Conservation (phyloP, 2,888 invertebrate species). For the Lysandra coridon region DNA sequence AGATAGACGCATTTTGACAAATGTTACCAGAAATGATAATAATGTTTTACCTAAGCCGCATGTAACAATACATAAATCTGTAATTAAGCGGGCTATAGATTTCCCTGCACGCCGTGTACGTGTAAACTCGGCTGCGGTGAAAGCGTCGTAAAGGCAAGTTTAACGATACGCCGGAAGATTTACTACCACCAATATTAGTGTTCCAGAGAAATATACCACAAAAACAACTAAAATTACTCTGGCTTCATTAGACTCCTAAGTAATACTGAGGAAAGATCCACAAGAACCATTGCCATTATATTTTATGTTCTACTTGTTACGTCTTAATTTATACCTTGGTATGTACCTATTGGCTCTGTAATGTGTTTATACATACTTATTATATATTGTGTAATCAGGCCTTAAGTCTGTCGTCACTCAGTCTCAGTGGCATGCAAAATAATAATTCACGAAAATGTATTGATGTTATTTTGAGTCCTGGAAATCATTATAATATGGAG, state of each 20-base stretch:
- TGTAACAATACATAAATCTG: not conserved
- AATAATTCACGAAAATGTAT: too few relatives aligned
- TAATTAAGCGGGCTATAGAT: conserved; percentile 16
- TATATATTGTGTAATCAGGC: too few relatives aligned
- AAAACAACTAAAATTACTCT: not conserved
- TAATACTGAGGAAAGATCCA: not conserved
- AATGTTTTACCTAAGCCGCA: not conserved
- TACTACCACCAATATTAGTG: conserved; percentile 45
- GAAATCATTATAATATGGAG: too few relatives aligned
- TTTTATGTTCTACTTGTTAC: too few relatives aligned
- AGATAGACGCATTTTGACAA: too few relatives aligned
- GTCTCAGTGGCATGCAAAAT: too few relatives aligned
- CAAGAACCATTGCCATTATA: too few relatives aligned
- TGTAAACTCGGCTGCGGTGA: conserved; percentile 52
- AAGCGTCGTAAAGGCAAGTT: conserved; percentile 56
- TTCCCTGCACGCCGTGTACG: not conserved
- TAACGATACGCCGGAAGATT: conserved; percentile 58
- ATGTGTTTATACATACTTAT: too few relatives aligned
- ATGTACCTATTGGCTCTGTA: too few relatives aligned
- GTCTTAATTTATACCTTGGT: too few relatives aligned
- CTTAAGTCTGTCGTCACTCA: too few relatives aligned
- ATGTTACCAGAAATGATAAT: not conserved
- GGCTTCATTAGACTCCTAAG: not conserved
- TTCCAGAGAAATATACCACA: conserved; percentile 19
- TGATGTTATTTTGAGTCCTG: too few relatives aligned